A percentile compares a stretch with the other conserved stretches of the same genome.
Evolutionary conservation across 30 jellyfish, hydroid and myxozoan genomes (phyloP).

Genomic region (Chrysaora quinquecirrha): DNA sequence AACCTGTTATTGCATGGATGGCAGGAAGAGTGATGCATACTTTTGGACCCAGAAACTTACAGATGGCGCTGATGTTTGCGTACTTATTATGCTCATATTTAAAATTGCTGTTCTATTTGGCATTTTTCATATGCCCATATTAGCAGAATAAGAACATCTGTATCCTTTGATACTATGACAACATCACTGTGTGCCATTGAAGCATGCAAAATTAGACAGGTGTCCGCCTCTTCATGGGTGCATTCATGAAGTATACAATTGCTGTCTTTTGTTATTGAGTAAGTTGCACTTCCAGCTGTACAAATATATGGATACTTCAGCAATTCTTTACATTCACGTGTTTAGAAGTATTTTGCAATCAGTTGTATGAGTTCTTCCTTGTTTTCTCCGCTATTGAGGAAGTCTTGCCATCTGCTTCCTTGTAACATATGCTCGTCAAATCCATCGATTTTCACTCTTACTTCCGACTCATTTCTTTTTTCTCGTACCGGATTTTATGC

Average conservation of each 20-base stretch:
- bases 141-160: slow-evolving; percentile 47
- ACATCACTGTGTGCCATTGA: slow-evolving; percentile 29
- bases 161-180: slow-evolving; percentile 42
- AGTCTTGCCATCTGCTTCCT: slow-evolving; percentile 1
- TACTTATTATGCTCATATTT: slow-evolving; percentile 48
- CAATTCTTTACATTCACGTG: background rate
- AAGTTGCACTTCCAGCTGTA: background rate
- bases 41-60: slow-evolving; percentile 31
- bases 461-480: background rate
- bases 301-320: background rate
- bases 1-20: background rate
- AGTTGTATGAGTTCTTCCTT: background rate
- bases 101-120: slow-evolving; percentile 34
- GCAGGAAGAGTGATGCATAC: slow-evolving; percentile 1
- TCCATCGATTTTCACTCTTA: slow-evolving; percentile 1
- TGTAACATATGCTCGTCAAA: background rate
- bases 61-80: slow-evolving; percentile 50
- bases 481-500: slow-evolving; percentile 10
- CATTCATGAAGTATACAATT: background rate
- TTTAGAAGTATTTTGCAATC: background rate
- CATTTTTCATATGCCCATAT: slow-evolving; percentile 9
- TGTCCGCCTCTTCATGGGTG: slow-evolving; percentile 24
- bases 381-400: background rate
- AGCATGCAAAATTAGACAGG: slow-evolving; percentile 14
- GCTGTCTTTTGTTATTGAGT: background rate